A percentile compares a stretch with the other conserved stretches of the same genome.
phyloP scores from a whole-genome alignment of 1,140 invertebrate genomes.

The Pseudomyrmex sp. region DNA sequence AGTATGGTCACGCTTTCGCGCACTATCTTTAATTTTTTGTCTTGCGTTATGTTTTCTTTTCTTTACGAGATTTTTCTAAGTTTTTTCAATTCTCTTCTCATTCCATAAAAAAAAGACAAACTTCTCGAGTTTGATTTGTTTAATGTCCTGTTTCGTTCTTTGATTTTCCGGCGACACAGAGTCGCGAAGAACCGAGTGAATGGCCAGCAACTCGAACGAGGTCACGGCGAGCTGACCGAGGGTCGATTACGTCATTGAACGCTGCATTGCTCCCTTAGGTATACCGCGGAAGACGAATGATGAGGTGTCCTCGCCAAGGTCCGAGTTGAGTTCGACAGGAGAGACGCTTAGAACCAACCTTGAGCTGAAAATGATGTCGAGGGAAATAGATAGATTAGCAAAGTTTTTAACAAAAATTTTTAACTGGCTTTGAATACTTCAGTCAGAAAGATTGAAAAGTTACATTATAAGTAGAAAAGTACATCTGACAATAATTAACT shows the following conservation, averaged over 20 bases:
- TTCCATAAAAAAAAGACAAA: not conserved
- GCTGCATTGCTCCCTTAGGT: slow-evolving; percentile 43
- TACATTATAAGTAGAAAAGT: not conserved
- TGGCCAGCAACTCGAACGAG: slow-evolving; percentile 53
- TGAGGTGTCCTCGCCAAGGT: slow-evolving; percentile 30
- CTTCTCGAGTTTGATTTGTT: not conserved
- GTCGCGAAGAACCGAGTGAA: slow-evolving; percentile 3
- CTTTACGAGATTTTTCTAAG: not conserved
- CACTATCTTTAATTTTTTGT: not conserved
- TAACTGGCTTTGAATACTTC: slow-evolving; percentile 2
- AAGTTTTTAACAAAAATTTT: slow-evolving; percentile 34
- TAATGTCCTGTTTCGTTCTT: not conserved
- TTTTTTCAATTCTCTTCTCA: not conserved
- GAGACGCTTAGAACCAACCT: not conserved
- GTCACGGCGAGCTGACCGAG: slow-evolving; percentile 58
- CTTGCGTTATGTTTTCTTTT: not conserved
- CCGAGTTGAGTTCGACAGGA: not conserved
- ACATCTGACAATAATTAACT: slow-evolving; percentile 19
- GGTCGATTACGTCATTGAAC: slow-evolving; percentile 67
- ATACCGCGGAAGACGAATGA: slow-evolving; percentile 16
- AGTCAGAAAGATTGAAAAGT: not conserved
- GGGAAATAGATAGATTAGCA: slow-evolving; percentile 43
- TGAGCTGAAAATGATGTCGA: slow-evolving; percentile 33
- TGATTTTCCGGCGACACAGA: not conserved
- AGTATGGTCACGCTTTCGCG: slow-evolving; percentile 1